These are phyloP conservation scores for Anhinga rufa DNA, from an alignment of 2,113 vertebrate species.

Conservation along the genomic window DNA sequence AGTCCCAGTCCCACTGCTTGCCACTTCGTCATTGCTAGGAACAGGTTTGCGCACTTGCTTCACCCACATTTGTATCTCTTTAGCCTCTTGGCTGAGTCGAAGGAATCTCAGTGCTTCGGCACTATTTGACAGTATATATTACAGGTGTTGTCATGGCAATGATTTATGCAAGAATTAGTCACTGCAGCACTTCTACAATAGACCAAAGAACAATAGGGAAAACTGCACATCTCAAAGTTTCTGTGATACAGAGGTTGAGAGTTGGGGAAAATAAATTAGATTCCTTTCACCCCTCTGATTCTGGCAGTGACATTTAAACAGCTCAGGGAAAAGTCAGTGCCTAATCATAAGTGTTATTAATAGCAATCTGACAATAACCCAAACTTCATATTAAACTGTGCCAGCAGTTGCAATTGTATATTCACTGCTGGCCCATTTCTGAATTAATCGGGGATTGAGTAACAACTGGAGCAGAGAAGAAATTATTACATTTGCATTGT, in stretches of 20 bases:
- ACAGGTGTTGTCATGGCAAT: conserved; percentile 71
- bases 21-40: background rate
- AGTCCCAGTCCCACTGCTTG: background rate
- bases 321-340: conserved; percentile 6
- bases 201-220: conserved; percentile 37
- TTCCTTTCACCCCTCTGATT: background rate
- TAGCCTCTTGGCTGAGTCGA: background rate
- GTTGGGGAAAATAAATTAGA: background rate
- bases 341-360: conserved; percentile 14
- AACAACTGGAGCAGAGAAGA: conserved; percentile 41
- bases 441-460: conserved; percentile 44
- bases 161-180: conserved; percentile 47
- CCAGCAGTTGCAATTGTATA: conserved; percentile 3
- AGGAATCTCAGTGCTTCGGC: background rate
- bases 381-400: conserved; percentile 16
- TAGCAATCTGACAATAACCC: conserved; percentile 31
- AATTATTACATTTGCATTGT: conserved; percentile 45
- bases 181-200: conserved; percentile 7
- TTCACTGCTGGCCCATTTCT: conserved; percentile 35
- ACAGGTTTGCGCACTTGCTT: background rate
- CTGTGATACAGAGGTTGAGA: background rate
- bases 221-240: background rate
- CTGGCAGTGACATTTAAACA: background rate
- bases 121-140: background rate
- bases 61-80: background rate